phyloP scores from a whole-genome alignment of 2,888 invertebrate species.

The Pollenia griseotomentosa region DNA sequence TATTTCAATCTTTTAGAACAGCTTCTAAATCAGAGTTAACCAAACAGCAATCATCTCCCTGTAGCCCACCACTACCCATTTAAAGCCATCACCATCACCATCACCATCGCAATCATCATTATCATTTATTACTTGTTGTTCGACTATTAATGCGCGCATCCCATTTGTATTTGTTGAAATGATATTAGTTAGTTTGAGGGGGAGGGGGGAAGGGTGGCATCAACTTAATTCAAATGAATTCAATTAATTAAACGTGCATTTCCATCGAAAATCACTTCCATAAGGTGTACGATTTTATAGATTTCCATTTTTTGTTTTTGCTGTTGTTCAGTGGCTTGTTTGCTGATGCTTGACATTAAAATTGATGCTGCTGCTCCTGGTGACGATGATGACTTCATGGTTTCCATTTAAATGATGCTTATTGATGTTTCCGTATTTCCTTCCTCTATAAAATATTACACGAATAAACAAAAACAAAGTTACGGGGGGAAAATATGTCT shows the following conservation, averaged over 20 bases:
- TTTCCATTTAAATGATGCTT: conserved; percentile 69
- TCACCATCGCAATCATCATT: conserved; percentile 17
- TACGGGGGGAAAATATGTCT: conserved; percentile 2
- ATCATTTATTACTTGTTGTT: conserved; percentile 45
- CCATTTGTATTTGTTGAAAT: conserved; percentile 42
- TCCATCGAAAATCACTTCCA: conserved; percentile 66
- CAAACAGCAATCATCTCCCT: not conserved
- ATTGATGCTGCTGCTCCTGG: conserved; percentile 22
- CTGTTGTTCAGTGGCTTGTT: conserved; percentile 41
- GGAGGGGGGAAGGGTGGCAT: not conserved
- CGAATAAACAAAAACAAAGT: conserved; percentile 26
- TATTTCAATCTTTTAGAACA: not conserved
- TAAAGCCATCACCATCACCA: conserved; percentile 12
- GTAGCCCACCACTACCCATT: not conserved
- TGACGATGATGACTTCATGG: conserved; percentile 67
- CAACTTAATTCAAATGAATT: conserved; percentile 70
- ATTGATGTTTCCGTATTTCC: conserved; percentile 44
- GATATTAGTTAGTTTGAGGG: not conserved
- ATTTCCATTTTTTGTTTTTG: not conserved
- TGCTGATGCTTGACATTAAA: conserved; percentile 33
- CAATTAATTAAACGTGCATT: conserved; percentile 70
- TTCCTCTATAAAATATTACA: not conserved
- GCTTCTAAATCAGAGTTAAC: not conserved
- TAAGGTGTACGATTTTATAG: conserved; percentile 58
- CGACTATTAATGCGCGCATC: conserved; percentile 41